Evolutionary conservation across 2,113 vertebrate species (phyloP).

Genomic region (Drymodes brunneopygia): DNA sequence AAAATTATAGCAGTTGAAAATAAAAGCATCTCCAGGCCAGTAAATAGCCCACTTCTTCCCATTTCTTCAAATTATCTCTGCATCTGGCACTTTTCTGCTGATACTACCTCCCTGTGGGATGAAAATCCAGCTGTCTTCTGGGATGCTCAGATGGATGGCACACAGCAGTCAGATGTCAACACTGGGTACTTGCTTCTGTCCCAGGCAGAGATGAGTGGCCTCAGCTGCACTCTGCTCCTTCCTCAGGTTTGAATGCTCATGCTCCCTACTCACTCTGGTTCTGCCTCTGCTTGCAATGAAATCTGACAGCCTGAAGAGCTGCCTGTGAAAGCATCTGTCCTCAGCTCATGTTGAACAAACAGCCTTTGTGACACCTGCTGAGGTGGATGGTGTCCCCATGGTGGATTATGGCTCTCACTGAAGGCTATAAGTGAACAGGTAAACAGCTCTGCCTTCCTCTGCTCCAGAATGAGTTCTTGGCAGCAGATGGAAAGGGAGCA

Average conservation of each 20-base stretch:
- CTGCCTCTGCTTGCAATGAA: not conserved
- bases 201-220: not conserved
- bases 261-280: not conserved
- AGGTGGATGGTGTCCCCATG: rapidly evolving
- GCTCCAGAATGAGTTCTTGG: not conserved
- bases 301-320: not conserved
- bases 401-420: not conserved
- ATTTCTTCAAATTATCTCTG: not conserved
- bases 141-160: not conserved
- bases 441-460: not conserved
- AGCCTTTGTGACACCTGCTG: not conserved
- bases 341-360: not conserved
- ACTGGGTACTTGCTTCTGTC: not conserved
- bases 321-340: not conserved
- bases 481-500: not conserved
- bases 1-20: conserved; percentile 25
- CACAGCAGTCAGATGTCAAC: not conserved
- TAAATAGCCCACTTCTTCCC: not conserved
- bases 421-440: not conserved
- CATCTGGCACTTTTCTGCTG: not conserved
- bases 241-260: not conserved
- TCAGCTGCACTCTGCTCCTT: not conserved
- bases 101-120: not conserved
- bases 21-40: not conserved
- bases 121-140: not conserved